Evolutionary conservation across 2,888 invertebrate species (phyloP).

Genomic region (Drosophila limbata): DNA sequence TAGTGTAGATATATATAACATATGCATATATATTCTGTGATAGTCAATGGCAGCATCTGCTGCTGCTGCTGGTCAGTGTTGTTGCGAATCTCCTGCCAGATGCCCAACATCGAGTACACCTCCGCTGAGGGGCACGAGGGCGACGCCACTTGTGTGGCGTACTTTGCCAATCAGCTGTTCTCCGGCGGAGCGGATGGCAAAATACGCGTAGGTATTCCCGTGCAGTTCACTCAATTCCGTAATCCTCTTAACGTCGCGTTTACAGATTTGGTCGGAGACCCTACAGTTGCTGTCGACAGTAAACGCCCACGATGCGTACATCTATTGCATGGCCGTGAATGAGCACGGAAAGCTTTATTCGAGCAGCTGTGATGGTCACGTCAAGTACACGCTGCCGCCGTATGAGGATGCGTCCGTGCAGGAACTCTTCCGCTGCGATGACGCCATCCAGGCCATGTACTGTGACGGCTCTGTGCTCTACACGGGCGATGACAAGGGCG

Average conservation of each 20-base stretch:
- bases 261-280: slow-evolving; percentile 84
- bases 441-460: slow-evolving; percentile 83
- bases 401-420: slow-evolving; percentile 71
- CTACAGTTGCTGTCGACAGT: slow-evolving; percentile 81
- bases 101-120: slow-evolving; percentile 74
- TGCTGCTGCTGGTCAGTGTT: slow-evolving; percentile 35
- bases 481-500: slow-evolving; percentile 85
- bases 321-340: slow-evolving; percentile 83
- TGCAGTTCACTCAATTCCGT: not conserved
- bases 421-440: slow-evolving; percentile 81
- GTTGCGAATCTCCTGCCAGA: slow-evolving; percentile 47
- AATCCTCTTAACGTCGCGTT: slow-evolving; percentile 14
- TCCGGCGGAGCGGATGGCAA: slow-evolving; percentile 85
- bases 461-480: slow-evolving; percentile 80
- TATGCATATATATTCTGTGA: not conserved
- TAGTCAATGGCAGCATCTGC: slow-evolving; percentile 1
- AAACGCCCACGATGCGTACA: slow-evolving; percentile 83
- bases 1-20: slow-evolving; percentile 2
- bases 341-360: slow-evolving; percentile 84
- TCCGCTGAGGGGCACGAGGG: slow-evolving; percentile 84
- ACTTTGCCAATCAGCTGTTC: slow-evolving; percentile 79
- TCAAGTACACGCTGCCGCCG: slow-evolving; percentile 83
- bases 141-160: slow-evolving; percentile 82
- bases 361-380: slow-evolving; percentile 84
- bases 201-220: slow-evolving; percentile 81